Percentiles rank a stretch among this genome's conserved stretches.
Evolutionary conservation across 1,140 invertebrate species (phyloP).

Genomic region (Anagrus nilaparvatae): DNA sequence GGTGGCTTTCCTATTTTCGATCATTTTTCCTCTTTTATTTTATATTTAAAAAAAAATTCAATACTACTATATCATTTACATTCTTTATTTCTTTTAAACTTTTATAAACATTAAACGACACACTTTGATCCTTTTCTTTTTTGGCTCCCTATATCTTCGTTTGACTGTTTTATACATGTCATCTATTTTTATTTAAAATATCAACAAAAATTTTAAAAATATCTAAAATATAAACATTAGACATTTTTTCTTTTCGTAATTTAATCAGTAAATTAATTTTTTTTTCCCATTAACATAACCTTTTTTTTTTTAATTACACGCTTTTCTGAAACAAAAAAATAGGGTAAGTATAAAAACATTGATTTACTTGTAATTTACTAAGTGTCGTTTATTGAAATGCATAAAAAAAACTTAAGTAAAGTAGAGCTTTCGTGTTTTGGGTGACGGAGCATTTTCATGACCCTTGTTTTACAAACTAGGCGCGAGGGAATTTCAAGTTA

Average conservation of each 20-base stretch:
- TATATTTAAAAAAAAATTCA: too few species aligned
- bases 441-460: constrained; percentile 37
- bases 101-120: constrained; percentile 16
- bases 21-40: constrained; percentile 28
- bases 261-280: constrained; percentile 9
- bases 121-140: constrained; percentile 38
- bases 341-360: too few species aligned
- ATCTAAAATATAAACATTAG: too few species aligned
- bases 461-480: constrained; percentile 39
- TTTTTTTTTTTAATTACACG: background rate
- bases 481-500: constrained; percentile 40
- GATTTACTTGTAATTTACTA: too few species aligned
- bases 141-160: too few species aligned
- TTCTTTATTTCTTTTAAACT: constrained; percentile 14
- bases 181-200: too few species aligned
- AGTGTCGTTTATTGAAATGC: too few species aligned
- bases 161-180: too few species aligned
- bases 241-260: too few species aligned
- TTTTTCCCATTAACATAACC: constrained; percentile 3
- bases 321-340: constrained; percentile 8
- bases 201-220: too few species aligned
- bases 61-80: background rate
- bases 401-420: too few species aligned
- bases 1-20: constrained; percentile 37
- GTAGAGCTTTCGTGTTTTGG: constrained; percentile 27